Evolutionary conservation across 2,888 invertebrate genomes (phyloP).

Genomic region (Kuschelorhynchus macadamiae): DNA sequence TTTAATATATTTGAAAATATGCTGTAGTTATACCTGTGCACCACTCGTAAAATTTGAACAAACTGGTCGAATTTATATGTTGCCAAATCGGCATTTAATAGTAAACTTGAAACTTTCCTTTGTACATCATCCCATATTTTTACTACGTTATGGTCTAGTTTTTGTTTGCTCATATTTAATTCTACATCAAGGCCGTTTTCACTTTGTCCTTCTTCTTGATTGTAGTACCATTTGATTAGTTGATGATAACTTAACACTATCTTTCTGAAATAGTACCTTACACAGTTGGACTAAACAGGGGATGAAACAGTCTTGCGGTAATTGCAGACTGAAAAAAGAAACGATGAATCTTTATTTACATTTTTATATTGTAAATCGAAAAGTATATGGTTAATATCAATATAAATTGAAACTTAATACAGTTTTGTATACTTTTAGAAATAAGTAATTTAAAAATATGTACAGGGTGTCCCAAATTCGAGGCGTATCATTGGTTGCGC

Average conservation of each 20-base stretch:
- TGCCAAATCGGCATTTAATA: slow-evolving; percentile 86
- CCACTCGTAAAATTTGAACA: slow-evolving; percentile 88
- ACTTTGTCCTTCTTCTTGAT: slow-evolving; percentile 65
- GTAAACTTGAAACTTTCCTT: slow-evolving; percentile 86
- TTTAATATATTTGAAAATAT: too few species aligned
- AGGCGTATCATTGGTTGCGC: too few species aligned
- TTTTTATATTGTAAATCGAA: too few species aligned
- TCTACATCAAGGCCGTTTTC: slow-evolving; percentile 70
- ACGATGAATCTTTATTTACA: too few species aligned
- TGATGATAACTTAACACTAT: slow-evolving; percentile 86
- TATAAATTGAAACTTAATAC: too few species aligned
- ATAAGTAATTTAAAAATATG: too few species aligned
- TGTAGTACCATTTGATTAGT: slow-evolving; percentile 83
- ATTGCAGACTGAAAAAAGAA: slow-evolving; percentile 70
- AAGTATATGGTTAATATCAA: too few species aligned
- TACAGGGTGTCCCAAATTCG: too few species aligned
- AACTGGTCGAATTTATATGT: slow-evolving; percentile 95
- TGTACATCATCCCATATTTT: slow-evolving; percentile 96
- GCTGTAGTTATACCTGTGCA: slow-evolving; percentile 87
- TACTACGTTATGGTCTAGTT: slow-evolving; percentile 87
- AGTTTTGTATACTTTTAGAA: too few species aligned
- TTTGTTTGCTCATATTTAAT: slow-evolving; percentile 82
- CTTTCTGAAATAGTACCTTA: slow-evolving; percentile 86
- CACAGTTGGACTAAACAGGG: slow-evolving; percentile 88
- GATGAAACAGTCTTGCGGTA: slow-evolving; percentile 75